These are phyloP conservation scores for Adineta ricciae DNA, from an alignment of 2,888 invertebrate genomes.

Conservation along the genomic window DNA sequence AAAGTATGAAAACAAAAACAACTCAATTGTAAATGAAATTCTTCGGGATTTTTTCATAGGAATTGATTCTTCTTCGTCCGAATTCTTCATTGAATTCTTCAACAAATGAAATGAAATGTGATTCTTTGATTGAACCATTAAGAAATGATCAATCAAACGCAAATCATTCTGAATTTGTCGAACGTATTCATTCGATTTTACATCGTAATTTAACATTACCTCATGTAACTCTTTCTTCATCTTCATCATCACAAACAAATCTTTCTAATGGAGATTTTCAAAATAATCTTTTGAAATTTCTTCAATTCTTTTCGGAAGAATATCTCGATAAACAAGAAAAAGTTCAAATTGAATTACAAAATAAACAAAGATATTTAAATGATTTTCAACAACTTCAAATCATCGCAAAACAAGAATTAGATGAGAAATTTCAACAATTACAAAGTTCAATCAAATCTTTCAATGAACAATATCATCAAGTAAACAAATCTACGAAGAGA, in stretches of 20 bases:
- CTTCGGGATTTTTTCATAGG: no score
- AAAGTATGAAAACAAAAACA: not conserved
- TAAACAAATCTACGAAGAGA: no score
- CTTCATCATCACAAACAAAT: not conserved
- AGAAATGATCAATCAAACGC: not conserved
- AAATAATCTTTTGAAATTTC: not conserved
- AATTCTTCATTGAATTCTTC: not conserved
- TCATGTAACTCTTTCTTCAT: not conserved
- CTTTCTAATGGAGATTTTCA: not conserved
- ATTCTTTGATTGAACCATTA: not conserved
- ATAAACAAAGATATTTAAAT: not conserved
- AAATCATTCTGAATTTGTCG: not conserved
- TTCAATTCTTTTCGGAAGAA: not conserved
- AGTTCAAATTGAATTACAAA: not conserved
- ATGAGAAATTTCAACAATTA: not conserved
- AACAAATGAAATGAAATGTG: not conserved
- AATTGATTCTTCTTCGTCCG: not conserved
- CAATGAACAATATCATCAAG: not conserved
- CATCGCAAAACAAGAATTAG: not conserved
- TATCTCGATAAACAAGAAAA: not conserved
- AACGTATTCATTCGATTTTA: not conserved
- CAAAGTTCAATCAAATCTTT: not conserved
- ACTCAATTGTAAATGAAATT: no score
- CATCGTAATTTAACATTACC: not conserved
- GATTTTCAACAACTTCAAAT: not conserved